Conservation (phyloP, 2,113 vertebrate species). For the Neodontobutis hainanensis region DNA sequence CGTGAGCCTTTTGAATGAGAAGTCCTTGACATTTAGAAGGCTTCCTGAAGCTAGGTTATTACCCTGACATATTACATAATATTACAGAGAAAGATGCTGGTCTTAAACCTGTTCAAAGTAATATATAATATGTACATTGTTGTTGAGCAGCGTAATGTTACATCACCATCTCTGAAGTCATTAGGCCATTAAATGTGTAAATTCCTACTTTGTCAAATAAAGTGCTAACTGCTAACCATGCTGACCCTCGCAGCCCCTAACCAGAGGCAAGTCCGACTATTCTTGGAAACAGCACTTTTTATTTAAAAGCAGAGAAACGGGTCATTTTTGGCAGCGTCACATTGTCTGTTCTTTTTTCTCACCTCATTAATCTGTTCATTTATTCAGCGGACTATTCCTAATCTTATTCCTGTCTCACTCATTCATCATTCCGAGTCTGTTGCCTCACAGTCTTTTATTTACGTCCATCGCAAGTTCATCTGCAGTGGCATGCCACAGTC, state of each 20-base stretch:
- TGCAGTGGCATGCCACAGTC: slow-evolving; percentile 16
- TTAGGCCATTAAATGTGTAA: no score
- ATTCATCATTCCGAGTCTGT: slow-evolving; percentile 59
- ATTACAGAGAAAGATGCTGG: background rate
- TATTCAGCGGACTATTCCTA: slow-evolving; percentile 60
- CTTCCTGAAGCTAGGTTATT: slow-evolving; percentile 29
- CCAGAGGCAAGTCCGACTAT: slow-evolving; percentile 58
- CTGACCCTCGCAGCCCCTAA: slow-evolving; percentile 42
- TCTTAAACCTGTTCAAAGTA: background rate
- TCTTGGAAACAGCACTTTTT: slow-evolving; percentile 60
- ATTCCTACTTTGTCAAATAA: slow-evolving; percentile 46
- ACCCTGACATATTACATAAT: background rate
- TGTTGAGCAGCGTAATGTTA: no score
- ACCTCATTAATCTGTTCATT: slow-evolving; percentile 71
- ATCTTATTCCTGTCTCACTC: slow-evolving; percentile 54
- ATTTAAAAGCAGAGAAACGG: slow-evolving; percentile 49
- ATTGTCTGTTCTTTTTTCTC: slow-evolving; percentile 50
- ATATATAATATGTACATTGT: background rate
- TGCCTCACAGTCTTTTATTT: slow-evolving; percentile 12
- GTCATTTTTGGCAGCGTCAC: slow-evolving; percentile 40
- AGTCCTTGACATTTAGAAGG: slow-evolving; percentile 30
- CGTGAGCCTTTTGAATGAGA: slow-evolving; percentile 28
- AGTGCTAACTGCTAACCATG: slow-evolving; percentile 60
- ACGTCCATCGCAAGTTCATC: slow-evolving; percentile 1
- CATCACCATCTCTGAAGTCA: no score